These are phyloP conservation scores for Medauroidea extradentata DNA, from an alignment of 1,140 invertebrate species.

Conservation along the genomic window DNA sequence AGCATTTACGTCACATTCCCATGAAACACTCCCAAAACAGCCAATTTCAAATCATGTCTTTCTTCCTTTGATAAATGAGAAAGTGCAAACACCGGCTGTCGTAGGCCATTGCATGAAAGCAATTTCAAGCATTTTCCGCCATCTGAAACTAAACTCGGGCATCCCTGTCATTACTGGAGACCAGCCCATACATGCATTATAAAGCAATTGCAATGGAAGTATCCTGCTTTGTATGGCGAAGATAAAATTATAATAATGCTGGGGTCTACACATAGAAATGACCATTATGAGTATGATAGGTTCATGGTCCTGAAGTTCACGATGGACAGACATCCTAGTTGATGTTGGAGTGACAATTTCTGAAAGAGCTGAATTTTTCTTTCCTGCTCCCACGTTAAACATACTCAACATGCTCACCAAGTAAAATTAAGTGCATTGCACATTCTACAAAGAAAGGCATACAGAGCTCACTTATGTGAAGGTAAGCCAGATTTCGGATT, in stretches of 20 bases:
- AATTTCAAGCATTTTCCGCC: too few relatives aligned
- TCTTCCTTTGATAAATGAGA: not conserved
- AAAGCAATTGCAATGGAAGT: constrained; percentile 29
- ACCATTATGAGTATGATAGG: constrained; percentile 7
- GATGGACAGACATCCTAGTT: constrained; percentile 7
- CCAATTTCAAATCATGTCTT: not conserved
- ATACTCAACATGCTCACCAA: constrained; percentile 20
- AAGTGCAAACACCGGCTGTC: not conserved
- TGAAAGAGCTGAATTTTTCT: constrained; percentile 19
- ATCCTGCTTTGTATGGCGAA: constrained; percentile 26
- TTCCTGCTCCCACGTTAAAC: constrained; percentile 16
- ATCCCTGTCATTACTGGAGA: constrained; percentile 17
- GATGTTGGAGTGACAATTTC: constrained; percentile 16
- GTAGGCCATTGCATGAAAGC: constrained; percentile 1
- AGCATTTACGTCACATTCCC: not conserved
- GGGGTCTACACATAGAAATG: constrained; percentile 29
- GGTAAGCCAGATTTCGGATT: constrained; percentile 1
- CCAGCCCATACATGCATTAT: constrained; percentile 26
- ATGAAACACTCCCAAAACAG: too few relatives aligned
- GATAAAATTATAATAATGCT: constrained; percentile 26
- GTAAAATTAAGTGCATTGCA: constrained; percentile 15
- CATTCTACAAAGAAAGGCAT: not conserved
- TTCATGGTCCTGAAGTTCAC: not conserved
- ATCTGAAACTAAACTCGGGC: not conserved
- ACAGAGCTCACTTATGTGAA: constrained; percentile 1